Conservation (phyloP, 1,140 invertebrate species). For the Brachionus rubens region DNA sequence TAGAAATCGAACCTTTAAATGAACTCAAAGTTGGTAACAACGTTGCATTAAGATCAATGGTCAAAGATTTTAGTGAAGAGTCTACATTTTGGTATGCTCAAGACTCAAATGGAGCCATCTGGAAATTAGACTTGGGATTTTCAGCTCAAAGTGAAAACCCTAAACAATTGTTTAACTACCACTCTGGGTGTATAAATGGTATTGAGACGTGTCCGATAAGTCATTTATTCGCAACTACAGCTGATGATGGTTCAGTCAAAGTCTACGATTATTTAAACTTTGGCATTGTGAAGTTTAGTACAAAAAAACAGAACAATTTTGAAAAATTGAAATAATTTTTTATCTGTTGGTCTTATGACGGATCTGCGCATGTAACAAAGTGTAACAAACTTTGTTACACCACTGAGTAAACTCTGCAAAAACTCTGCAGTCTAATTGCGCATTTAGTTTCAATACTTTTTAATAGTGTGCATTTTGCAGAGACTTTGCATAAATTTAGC, state of each 20-base stretch:
- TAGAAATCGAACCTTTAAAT: constrained; percentile 78
- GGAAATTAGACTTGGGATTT: constrained; percentile 73
- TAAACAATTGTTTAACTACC: constrained; percentile 68
- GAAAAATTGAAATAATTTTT: no score
- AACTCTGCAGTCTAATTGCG: no score
- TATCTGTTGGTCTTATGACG: no score
- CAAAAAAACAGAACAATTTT: no score
- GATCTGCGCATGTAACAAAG: no score
- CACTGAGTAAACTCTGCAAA: no score
- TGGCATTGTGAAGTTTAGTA: constrained; percentile 60
- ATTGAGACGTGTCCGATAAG: constrained; percentile 68
- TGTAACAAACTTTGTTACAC: no score
- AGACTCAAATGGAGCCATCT: constrained; percentile 77
- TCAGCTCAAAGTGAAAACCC: constrained; percentile 62
- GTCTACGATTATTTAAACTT: constrained; percentile 69
- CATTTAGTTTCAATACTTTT: no score
- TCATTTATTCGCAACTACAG: constrained; percentile 69
- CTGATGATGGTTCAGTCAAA: constrained; percentile 68
- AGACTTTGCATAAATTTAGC: no score
- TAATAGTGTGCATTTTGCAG: no score
- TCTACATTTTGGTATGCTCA: constrained; percentile 70
- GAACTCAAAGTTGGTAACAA: constrained; percentile 66
- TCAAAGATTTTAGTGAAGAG: constrained; percentile 60
- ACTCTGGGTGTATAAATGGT: constrained; percentile 70
- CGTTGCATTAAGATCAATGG: constrained; percentile 63